Base-by-base conservation (phyloP, 2,888 invertebrate genomes). In the Onthophagus sagittarius region DNA sequence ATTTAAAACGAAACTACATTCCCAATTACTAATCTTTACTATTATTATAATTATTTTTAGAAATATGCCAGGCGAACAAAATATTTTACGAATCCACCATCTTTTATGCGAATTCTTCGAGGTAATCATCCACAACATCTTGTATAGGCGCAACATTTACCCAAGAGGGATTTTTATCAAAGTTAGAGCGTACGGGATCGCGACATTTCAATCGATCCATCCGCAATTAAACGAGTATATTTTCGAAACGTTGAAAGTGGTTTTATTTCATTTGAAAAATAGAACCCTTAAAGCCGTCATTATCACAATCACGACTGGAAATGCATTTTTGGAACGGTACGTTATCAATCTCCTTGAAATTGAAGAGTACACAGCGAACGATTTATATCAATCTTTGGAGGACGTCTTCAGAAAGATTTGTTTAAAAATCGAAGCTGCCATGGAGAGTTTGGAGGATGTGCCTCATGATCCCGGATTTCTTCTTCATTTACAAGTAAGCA, bases 141-240 rank as follows among this genome's bases (percentile, higher is more conserved):
- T 93, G 4, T 90, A 88, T 79, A 84, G 87, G 73, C 82, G 89
- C 72, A 88, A 89, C 77, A 83, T 92, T 64, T 93, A 93, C 82
- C 92, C 93, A 0, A 85, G 86, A 73, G 88, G 87, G 79, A 88
- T 91, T 78, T 93, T 92, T 82, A 87, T 87, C 74, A 86, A 85
- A 11, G 89, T 88, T 80, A 90, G 88, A 79, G 90, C 92, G 78
- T 93, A 92, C 81, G 89, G 88, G 69, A 85, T 89, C 5, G 87
- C 88, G 1, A 88, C 91, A 0, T 85, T 90, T 79, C 87, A 88
- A 75, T 90, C 89, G 23, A 85, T 88, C 62, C 91, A 92, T 82
- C 92, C 92, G 39, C 89, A 91, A 80, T 84, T 93, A 0, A 90
- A 89, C 77, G 86, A 89, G 70, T 92, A 92, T 79, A 87, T 92